These are phyloP conservation scores for Piprites chloris DNA, from an alignment of 2,113 vertebrate genomes.

Conservation along the genomic window DNA sequence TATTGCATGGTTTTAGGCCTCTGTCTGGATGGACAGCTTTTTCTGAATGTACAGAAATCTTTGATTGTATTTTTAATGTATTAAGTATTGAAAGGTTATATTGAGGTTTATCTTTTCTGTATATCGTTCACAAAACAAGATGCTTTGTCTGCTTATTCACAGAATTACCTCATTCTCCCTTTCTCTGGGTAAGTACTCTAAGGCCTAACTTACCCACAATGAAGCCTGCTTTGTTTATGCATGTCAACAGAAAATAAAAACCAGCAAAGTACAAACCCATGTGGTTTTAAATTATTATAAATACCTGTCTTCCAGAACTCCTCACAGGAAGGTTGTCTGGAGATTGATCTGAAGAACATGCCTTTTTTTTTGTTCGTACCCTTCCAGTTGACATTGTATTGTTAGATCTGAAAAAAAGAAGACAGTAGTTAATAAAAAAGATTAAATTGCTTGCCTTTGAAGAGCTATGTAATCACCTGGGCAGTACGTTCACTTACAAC, in stretches of 20 bases:
- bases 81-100: neutral
- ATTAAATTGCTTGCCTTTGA: neutral
- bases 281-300: neutral
- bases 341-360: slow-evolving; percentile 75
- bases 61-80: neutral
- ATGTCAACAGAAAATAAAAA: neutral
- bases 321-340: slow-evolving; percentile 83
- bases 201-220: neutral
- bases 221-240: neutral
- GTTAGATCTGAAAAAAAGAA: slow-evolving; percentile 65
- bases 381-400: slow-evolving; percentile 77
- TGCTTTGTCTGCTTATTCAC: neutral
- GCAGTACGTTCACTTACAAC: neutral
- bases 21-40: neutral
- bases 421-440: neutral
- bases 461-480: neutral
- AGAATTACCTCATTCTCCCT: neutral
- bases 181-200: neutral
- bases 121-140: neutral
- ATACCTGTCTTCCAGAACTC: slow-evolving; percentile 89
- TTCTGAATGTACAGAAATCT: neutral
- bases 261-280: neutral
- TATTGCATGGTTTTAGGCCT: neutral
- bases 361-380: slow-evolving; percentile 82
- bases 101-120: neutral